Conservation (phyloP, 2,888 invertebrate species). For the Eristalis tenax region DNA sequence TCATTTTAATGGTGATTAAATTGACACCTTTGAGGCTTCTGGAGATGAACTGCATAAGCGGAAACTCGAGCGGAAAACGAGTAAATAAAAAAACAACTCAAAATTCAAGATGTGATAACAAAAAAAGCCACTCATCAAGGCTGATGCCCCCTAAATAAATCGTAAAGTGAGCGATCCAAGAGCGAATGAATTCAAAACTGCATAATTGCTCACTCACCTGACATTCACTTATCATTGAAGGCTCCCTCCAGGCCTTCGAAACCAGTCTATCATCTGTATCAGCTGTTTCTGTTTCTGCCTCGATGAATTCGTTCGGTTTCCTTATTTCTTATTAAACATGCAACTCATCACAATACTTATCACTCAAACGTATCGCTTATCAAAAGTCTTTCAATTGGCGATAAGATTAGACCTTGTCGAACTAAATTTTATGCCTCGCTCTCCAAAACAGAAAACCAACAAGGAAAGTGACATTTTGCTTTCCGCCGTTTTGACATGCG, state of each 20-base stretch:
- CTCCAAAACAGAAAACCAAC: neutral
- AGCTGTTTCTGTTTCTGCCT: too few species aligned
- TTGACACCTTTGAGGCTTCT: neutral
- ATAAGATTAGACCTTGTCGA: conserved; percentile 43
- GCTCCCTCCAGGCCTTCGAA: neutral
- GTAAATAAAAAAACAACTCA: neutral
- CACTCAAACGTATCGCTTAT: conserved; percentile 10
- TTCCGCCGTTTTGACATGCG: conserved; percentile 12
- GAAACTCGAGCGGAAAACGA: neutral
- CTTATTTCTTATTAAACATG: neutral
- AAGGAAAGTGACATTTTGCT: conserved; percentile 8
- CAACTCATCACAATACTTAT: conserved; percentile 21
- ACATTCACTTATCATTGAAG: neutral
- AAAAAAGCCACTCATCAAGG: neutral
- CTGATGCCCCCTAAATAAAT: neutral
- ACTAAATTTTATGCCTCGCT: conserved; percentile 15
- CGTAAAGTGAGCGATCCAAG: neutral
- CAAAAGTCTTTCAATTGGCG: conserved; percentile 1
- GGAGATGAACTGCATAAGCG: neutral
- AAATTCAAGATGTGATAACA: neutral
- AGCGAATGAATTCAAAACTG: neutral
- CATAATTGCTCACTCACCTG: neutral
- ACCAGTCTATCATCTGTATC: neutral
- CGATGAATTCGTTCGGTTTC: neutral
- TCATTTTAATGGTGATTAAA: neutral